Evolutionary conservation across 2,797 vertebrate genomes (phyloP).

Genomic region (Lophotriccus pileatus): DNA sequence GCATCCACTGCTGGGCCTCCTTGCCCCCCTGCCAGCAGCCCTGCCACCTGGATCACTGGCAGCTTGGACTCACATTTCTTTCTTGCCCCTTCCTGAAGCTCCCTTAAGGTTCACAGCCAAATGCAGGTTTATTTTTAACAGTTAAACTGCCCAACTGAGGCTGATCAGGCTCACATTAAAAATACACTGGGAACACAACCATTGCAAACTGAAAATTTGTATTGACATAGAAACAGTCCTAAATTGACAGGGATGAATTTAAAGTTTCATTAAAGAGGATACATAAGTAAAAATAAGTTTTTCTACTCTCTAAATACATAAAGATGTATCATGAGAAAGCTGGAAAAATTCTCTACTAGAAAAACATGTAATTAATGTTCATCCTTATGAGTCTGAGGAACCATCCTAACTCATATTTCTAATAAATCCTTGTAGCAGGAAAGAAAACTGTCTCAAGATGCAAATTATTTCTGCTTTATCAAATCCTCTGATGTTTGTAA

Average conservation of each 20-base stretch:
- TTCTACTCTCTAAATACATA: background rate
- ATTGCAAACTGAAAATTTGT: background rate
- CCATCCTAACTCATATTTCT: background rate
- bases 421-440: background rate
- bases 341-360: background rate
- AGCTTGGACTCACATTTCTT: background rate
- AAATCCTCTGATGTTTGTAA: background rate
- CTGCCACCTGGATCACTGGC: background rate
- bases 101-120: background rate
- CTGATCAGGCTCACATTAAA: background rate
- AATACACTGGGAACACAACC: background rate
- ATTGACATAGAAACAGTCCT: background rate
- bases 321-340: background rate
- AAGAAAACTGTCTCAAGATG: background rate
- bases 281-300: background rate
- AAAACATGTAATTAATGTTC: background rate
- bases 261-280: background rate
- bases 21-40: background rate
- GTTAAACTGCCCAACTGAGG: background rate
- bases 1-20: background rate
- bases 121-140: background rate
- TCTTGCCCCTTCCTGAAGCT: background rate
- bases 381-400: background rate
- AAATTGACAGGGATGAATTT: background rate
- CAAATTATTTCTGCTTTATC: background rate